These are phyloP conservation scores for Ciconia stormi DNA, from an alignment of 2,113 vertebrate genomes.

Conservation along the genomic window DNA sequence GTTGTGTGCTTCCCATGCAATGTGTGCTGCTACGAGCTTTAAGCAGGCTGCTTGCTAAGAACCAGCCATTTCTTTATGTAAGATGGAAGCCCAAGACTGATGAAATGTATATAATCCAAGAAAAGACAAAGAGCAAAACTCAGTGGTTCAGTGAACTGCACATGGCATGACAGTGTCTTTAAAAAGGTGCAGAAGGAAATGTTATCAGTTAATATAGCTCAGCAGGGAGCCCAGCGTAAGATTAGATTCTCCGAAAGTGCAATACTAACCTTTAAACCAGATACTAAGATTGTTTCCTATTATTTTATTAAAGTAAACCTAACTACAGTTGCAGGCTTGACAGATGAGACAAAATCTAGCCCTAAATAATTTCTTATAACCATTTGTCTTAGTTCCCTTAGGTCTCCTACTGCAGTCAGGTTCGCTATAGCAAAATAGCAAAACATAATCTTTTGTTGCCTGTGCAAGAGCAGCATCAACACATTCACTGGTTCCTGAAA, in stretches of 20 bases:
- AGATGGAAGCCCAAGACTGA: not conserved
- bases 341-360: not conserved
- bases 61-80: not conserved
- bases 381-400: not conserved
- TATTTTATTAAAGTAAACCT: slow-evolving; percentile 5
- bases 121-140: not conserved
- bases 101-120: not conserved
- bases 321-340: not conserved
- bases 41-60: not conserved
- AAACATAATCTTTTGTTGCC: not conserved
- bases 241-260: not conserved
- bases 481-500: not conserved
- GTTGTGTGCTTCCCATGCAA: not conserved
- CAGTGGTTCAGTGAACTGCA: not conserved
- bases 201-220: not conserved
- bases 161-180: not conserved
- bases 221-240: not conserved
- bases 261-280: not conserved
- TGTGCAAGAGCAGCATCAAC: not conserved
- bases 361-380: slow-evolving; percentile 1
- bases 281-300: not conserved
- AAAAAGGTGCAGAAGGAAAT: not conserved
- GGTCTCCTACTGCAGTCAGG: not conserved
- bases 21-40: not conserved
- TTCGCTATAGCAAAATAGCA: not conserved